Percentiles rank a stretch among this genome's conserved stretches.
These are phyloP conservation scores for Pteria penguin DNA, from an alignment of 2,888 invertebrate genomes.

Conservation along the genomic window DNA sequence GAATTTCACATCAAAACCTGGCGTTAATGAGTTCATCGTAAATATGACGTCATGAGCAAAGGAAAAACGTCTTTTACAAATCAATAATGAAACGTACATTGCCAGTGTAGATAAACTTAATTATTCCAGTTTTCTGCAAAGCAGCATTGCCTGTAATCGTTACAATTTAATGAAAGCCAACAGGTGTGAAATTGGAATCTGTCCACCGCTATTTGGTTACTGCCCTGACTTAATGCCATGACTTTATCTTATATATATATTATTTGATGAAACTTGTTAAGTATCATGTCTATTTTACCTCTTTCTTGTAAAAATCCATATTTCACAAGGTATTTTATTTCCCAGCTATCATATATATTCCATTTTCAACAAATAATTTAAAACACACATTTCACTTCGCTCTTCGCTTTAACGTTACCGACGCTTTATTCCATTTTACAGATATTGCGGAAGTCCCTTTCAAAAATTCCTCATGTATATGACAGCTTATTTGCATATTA, in stretches of 20 bases:
- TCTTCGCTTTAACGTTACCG: too few relatives aligned
- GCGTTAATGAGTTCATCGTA: not conserved
- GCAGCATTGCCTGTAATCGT: not conserved
- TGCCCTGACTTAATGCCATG: not conserved
- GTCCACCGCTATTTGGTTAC: not conserved
- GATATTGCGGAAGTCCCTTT: not conserved
- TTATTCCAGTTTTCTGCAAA: not conserved
- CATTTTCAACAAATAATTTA: too few relatives aligned
- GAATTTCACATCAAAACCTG: too few relatives aligned
- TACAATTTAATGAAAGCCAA: not conserved
- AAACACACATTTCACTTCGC: too few relatives aligned
- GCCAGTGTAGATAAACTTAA: not conserved
- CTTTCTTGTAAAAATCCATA: too few relatives aligned
- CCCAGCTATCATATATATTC: too few relatives aligned
- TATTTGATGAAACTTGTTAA: too few relatives aligned
- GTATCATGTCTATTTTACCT: too few relatives aligned
- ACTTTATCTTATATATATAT: not conserved
- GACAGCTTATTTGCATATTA: not conserved
- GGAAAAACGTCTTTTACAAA: not conserved
- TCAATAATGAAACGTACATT: not conserved
- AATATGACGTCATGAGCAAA: not conserved
- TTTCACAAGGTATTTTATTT: too few relatives aligned
- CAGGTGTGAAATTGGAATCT: not conserved
- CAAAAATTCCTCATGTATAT: not conserved
- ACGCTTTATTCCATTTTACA: too few relatives aligned